Conservation (phyloP, 2,888 invertebrate species). For the Liposcelis brunnea region DNA sequence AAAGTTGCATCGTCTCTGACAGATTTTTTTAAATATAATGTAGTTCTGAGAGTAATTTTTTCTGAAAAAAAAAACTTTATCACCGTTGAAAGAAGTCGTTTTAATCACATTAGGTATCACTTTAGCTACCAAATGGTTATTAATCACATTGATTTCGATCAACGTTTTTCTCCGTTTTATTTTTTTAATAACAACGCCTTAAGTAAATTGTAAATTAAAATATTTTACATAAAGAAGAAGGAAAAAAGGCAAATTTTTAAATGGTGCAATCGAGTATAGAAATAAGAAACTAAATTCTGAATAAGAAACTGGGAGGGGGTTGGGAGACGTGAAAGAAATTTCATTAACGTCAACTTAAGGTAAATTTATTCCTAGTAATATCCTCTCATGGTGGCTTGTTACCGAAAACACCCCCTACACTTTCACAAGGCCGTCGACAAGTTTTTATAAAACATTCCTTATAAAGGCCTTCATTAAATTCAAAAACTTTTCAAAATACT, state of each 20-base stretch:
- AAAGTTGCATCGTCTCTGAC: too few relatives aligned
- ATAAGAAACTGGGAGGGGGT: neutral
- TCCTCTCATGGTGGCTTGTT: constrained; percentile 20
- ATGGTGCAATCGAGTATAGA: neutral
- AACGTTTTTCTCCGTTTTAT: neutral
- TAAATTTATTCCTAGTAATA: constrained; percentile 36
- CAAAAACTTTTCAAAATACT: too few relatives aligned
- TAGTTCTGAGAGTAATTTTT: too few relatives aligned
- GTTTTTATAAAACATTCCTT: too few relatives aligned
- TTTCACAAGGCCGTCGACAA: constrained; percentile 6
- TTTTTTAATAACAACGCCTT: neutral
- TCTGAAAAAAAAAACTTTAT: too few relatives aligned
- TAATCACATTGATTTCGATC: constrained; percentile 4
- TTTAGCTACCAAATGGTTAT: too few relatives aligned
- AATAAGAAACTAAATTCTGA: constrained; percentile 5
- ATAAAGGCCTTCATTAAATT: too few relatives aligned
- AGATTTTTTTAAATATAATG: too few relatives aligned
- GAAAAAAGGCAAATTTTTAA: constrained; percentile 5
- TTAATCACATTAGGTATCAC: too few relatives aligned
- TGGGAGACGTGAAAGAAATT: constrained; percentile 23
- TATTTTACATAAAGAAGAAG: neutral
- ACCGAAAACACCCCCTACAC: constrained; percentile 10
- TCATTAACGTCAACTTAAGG: constrained; percentile 39
- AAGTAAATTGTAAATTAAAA: neutral
- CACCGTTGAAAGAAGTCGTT: too few relatives aligned